Conservation (phyloP, 2,888 invertebrate species). For the Sturmia bella region DNA sequence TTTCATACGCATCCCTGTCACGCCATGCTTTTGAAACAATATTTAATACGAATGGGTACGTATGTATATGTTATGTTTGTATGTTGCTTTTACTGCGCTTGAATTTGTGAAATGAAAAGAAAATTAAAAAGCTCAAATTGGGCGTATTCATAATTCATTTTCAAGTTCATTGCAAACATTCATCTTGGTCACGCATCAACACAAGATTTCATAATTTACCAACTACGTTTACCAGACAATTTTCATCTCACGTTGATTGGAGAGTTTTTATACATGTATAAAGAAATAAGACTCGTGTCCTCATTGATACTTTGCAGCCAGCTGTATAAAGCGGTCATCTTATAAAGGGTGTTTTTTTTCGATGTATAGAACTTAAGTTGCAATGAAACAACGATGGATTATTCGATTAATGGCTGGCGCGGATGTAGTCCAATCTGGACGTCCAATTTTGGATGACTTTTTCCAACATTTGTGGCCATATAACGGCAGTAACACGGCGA, state of each 20-base stretch:
- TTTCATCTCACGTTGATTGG: not conserved
- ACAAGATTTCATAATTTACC: slow-evolving; percentile 15
- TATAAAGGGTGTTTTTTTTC: no score
- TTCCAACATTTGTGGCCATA: no score
- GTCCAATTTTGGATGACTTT: no score
- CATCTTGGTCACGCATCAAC: slow-evolving; percentile 69
- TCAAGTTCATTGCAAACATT: slow-evolving; percentile 74
- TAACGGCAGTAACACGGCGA: no score
- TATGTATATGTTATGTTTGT: not conserved
- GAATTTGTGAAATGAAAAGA: slow-evolving; percentile 13
- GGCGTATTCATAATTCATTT: slow-evolving; percentile 72
- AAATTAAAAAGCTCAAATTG: slow-evolving; percentile 46
- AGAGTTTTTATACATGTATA: slow-evolving; percentile 11
- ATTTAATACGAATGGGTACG: not conserved
- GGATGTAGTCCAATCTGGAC: no score
- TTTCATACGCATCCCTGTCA: slow-evolving; percentile 28
- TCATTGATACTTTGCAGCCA: slow-evolving; percentile 35
- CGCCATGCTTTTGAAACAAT: no score
- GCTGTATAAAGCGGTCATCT: slow-evolving; percentile 5
- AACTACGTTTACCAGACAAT: not conserved
- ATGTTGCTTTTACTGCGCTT: no score
- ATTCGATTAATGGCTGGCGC: no score
- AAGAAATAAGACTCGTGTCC: slow-evolving; percentile 23
- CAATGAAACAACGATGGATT: no score
- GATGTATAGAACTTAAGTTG: no score